A percentile compares a stretch with the other conserved stretches of the same genome.
These are phyloP conservation scores for Eulithis testata DNA, from an alignment of 2,888 invertebrate genomes.

Conservation along the genomic window DNA sequence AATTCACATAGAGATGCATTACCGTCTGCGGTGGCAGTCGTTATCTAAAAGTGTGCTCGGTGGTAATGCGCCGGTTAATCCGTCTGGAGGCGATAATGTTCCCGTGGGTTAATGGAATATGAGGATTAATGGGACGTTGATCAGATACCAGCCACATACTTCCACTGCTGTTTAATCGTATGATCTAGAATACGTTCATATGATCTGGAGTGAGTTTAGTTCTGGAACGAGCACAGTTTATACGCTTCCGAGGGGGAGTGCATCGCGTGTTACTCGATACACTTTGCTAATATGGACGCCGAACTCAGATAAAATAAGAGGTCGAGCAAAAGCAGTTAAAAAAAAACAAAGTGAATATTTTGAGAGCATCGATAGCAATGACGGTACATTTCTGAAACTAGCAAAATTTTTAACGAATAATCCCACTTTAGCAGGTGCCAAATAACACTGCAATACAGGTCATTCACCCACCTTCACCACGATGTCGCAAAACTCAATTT, in stretches of 20 bases:
- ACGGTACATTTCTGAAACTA: no score
- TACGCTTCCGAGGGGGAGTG: neutral
- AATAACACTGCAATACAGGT: no score
- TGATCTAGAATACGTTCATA: neutral
- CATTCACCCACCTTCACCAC: no score
- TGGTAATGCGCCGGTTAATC: slow-evolving; percentile 26
- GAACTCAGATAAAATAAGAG: no score
- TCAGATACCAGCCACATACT: neutral
- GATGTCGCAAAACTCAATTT: no score
- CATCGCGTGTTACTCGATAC: no score
- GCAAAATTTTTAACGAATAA: no score
- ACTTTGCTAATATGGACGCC: no score
- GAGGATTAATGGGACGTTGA: slow-evolving; percentile 15
- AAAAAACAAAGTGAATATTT: no score
- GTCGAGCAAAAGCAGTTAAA: no score
- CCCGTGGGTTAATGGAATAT: slow-evolving; percentile 21
- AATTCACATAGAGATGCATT: slow-evolving; percentile 21
- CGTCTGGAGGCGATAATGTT: slow-evolving; percentile 25
- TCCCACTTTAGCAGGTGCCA: no score
- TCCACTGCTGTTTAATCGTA: neutral
- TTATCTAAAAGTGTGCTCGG: slow-evolving; percentile 27
- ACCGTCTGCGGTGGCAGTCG: slow-evolving; percentile 25
- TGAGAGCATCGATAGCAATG: no score
- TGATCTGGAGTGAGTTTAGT: neutral
- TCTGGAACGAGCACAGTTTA: neutral